Conservation (phyloP, 2,797 vertebrate species). For the Peromyscus attwateri region DNA sequence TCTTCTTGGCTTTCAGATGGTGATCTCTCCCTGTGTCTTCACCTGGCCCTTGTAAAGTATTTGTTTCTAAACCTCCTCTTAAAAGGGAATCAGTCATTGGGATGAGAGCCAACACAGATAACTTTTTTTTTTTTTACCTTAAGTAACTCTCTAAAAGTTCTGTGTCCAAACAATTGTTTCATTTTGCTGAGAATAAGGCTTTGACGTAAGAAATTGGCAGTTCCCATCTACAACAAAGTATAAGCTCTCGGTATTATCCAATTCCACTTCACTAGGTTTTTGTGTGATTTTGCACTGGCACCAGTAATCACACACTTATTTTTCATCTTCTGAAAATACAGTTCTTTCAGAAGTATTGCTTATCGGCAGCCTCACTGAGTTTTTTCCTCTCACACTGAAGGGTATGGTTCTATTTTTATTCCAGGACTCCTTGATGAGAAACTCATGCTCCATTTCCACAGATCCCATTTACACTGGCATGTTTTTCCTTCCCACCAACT, state of each 20-base stretch:
- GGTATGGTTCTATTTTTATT: conserved; percentile 12
- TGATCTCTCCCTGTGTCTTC: not conserved
- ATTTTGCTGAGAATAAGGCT: not conserved
- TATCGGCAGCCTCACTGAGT: not conserved
- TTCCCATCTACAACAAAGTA: not conserved
- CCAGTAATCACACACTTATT: not conserved
- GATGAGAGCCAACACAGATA: not conserved
- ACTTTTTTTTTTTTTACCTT: not conserved
- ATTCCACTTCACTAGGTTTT: not conserved
- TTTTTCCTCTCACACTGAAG: not conserved
- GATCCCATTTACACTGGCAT: not conserved
- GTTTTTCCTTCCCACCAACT: conserved; percentile 8
- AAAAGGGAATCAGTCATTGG: not conserved
- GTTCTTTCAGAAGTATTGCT: not conserved
- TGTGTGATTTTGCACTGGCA: not conserved
- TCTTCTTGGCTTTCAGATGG: not conserved
- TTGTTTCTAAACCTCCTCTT: not conserved
- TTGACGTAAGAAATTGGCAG: not conserved
- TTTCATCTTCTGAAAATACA: conserved; percentile 4
- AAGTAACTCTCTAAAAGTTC: not conserved
- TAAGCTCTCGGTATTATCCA: not conserved
- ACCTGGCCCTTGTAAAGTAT: not conserved
- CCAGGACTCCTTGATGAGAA: not conserved
- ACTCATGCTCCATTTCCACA: not conserved
- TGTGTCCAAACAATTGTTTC: not conserved